Evolutionary conservation across 64 coral and sea anemone species (phyloP).

Genomic region (Montipora capricornis): DNA sequence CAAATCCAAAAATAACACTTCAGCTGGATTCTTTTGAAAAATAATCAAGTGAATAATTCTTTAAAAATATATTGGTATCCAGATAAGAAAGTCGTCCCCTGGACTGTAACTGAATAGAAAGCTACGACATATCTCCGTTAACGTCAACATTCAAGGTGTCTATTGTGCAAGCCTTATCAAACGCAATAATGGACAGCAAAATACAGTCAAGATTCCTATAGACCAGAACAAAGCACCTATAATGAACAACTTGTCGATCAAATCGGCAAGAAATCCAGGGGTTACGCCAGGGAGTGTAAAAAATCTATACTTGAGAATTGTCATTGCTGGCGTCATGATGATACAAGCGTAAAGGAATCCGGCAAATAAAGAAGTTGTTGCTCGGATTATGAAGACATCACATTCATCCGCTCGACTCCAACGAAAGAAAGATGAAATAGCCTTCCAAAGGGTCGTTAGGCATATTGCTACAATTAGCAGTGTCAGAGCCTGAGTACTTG

Average conservation of each 20-base stretch:
- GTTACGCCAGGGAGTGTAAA: slow-evolving; percentile 83
- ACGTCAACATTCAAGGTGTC: background rate
- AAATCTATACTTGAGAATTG: slow-evolving; percentile 90
- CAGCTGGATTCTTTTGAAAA: background rate
- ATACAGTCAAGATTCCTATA: slow-evolving; percentile 80
- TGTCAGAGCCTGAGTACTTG: slow-evolving; percentile 59
- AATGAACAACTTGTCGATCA: slow-evolving; percentile 93
- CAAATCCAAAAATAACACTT: background rate
- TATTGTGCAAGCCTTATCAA: slow-evolving; percentile 88
- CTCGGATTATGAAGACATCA: slow-evolving; percentile 84
- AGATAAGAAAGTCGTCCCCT: background rate
- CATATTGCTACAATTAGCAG: slow-evolving; percentile 78
- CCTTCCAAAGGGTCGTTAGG: slow-evolving; percentile 92
- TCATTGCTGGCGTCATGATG: slow-evolving; percentile 89
- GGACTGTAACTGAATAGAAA: too few species aligned
- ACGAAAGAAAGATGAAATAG: slow-evolving; percentile 89
- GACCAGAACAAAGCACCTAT: slow-evolving; percentile 93
- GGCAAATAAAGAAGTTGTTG: slow-evolving; percentile 88
- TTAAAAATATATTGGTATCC: background rate
- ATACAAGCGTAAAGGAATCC: slow-evolving; percentile 86
- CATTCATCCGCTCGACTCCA: slow-evolving; percentile 89
- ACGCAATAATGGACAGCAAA: slow-evolving; percentile 89
- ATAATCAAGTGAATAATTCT: background rate
- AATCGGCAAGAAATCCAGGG: slow-evolving; percentile 75
- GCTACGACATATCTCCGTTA: too few species aligned